Percentiles rank a stretch among this genome's conserved stretches.
These are phyloP conservation scores for Romanogobio albipinnatus DNA, from an alignment of 2,113 vertebrate genomes.

Conservation along the genomic window DNA sequence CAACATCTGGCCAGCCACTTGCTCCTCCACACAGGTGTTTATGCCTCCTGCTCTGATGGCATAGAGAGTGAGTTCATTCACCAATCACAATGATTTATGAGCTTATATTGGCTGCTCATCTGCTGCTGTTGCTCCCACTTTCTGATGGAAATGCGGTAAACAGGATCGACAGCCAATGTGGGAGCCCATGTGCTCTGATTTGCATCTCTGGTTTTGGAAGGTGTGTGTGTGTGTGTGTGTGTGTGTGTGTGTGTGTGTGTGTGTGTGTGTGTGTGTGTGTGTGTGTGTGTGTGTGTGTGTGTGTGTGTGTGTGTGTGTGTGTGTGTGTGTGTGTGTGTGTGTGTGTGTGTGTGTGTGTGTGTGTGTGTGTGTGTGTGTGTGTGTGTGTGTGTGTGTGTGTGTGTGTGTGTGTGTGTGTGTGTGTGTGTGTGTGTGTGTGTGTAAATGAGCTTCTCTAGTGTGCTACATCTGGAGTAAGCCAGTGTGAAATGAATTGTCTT, in stretches of 20 bases:
- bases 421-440: slow-evolving; percentile 11
- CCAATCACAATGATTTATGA: slow-evolving; percentile 57
- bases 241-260: neutral
- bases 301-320: no score
- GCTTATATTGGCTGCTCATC: slow-evolving; percentile 40
- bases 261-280: neutral
- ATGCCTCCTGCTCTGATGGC: neutral
- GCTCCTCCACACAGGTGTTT: slow-evolving; percentile 50
- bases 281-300: no score
- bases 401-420: neutral
- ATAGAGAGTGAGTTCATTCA: slow-evolving; percentile 37
- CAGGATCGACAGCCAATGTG: slow-evolving; percentile 39
- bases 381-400: neutral
- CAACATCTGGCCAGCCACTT: slow-evolving; percentile 49
- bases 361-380: neutral
- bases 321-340: neutral
- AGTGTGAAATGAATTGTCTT: slow-evolving; percentile 59
- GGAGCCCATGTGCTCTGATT: slow-evolving; percentile 18
- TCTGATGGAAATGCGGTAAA: slow-evolving; percentile 42
- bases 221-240: slow-evolving; percentile 14
- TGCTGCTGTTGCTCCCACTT: slow-evolving; percentile 39
- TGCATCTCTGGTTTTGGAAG: slow-evolving; percentile 9
- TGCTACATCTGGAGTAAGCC: slow-evolving; percentile 55
- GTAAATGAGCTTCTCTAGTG: slow-evolving; percentile 11
- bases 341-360: neutral